Conservation (phyloP, 1,140 invertebrate genomes). For the Drosophila tristis region DNA sequence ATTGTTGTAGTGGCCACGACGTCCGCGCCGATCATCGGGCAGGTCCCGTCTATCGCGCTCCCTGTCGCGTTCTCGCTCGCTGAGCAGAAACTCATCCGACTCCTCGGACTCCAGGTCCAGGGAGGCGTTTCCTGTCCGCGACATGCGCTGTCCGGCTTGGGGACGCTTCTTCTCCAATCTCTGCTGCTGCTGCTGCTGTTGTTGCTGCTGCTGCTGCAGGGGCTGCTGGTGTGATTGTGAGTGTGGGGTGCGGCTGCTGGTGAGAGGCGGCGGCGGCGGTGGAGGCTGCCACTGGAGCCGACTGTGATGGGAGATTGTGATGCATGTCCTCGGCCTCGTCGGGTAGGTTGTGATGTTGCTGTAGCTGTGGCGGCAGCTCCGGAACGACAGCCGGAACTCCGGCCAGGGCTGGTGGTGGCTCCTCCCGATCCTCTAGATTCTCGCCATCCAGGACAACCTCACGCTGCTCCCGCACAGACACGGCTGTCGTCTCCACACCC, state of each 20-base stretch:
- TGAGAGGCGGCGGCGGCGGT: background rate
- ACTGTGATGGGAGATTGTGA: slow-evolving; percentile 19
- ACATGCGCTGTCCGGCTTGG: slow-evolving; percentile 25
- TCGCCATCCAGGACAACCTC: slow-evolving; percentile 86
- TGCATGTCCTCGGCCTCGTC: slow-evolving; percentile 33
- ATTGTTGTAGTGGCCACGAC: slow-evolving; percentile 59
- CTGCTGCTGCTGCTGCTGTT: slow-evolving; percentile 17
- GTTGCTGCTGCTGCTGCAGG: background rate
- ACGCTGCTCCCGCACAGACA: slow-evolving; percentile 79
- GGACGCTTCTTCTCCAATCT: slow-evolving; percentile 40
- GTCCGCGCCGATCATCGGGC: slow-evolving; percentile 45
- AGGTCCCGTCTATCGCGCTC: slow-evolving; percentile 27
- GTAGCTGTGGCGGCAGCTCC: slow-evolving; percentile 2
- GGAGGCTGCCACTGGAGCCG: background rate
- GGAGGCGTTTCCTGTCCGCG: slow-evolving; percentile 27
- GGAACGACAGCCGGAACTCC: background rate
- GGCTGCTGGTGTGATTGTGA: slow-evolving; percentile 4
- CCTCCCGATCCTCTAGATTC: slow-evolving; percentile 85
- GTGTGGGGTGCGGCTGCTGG: background rate
- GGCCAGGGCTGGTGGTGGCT: slow-evolving; percentile 1
- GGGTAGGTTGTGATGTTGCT: slow-evolving; percentile 23
- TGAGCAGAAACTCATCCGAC: slow-evolving; percentile 65
- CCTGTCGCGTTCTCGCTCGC: slow-evolving; percentile 43
- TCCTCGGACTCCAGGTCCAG: slow-evolving; percentile 65
- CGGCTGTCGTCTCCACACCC: slow-evolving; percentile 53